These are phyloP conservation scores for Epiblema foenella DNA, from an alignment of 2,888 invertebrate species.

Conservation along the genomic window DNA sequence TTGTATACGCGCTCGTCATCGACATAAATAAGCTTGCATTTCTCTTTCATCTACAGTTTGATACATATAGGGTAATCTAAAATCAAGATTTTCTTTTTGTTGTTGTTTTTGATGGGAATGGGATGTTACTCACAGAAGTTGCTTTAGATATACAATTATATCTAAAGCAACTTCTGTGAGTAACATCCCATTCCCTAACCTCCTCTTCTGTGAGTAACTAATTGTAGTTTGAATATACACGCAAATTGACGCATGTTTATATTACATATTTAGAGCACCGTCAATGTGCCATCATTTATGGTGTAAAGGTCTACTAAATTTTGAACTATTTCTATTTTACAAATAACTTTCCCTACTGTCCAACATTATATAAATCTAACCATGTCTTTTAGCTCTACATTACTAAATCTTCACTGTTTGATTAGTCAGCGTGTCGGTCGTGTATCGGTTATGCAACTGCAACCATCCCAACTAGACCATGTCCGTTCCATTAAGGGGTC, in stretches of 20 bases:
- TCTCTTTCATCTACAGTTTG: not conserved
- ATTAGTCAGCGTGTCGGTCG: not conserved
- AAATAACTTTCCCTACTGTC: not conserved
- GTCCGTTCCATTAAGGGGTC: slow-evolving; percentile 45
- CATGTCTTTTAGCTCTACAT: too few species aligned
- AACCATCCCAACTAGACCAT: slow-evolving; percentile 29
- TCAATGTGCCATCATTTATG: not conserved
- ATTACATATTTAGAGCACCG: not conserved
- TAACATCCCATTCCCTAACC: too few species aligned
- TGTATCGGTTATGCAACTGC: slow-evolving; percentile 29
- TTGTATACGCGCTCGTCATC: slow-evolving; percentile 7
- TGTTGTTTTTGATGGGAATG: not conserved
- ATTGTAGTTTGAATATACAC: too few species aligned
- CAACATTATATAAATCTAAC: too few species aligned
- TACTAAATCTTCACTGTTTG: not conserved
- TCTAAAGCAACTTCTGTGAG: too few species aligned
- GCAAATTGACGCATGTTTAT: too few species aligned
- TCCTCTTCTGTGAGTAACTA: too few species aligned
- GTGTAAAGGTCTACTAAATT: not conserved
- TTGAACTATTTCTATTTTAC: not conserved
- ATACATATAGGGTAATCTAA: not conserved
- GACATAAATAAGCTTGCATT: slow-evolving; percentile 17
- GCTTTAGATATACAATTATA: not conserved
- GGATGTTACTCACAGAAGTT: not conserved
- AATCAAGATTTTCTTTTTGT: not conserved